A percentile compares a stretch with the other conserved stretches of the same genome.
These are phyloP conservation scores for Drosophila nasuta DNA, from an alignment of 1,140 invertebrate genomes.

Conservation along the genomic window DNA sequence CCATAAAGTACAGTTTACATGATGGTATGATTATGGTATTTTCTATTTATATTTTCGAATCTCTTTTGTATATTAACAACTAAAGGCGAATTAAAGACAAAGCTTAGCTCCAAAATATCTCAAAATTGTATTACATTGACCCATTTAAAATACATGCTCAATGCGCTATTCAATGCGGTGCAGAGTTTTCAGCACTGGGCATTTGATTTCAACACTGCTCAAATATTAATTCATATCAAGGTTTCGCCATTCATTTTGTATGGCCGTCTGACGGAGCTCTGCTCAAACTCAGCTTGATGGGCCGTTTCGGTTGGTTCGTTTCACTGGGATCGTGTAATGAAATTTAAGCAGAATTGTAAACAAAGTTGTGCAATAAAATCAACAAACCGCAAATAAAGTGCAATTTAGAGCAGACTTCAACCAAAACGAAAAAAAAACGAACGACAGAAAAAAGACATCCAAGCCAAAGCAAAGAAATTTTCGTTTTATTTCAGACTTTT, in stretches of 20 bases:
- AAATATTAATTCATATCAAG: constrained; percentile 84
- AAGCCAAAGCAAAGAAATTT: constrained; percentile 35
- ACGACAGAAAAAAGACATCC: neutral
- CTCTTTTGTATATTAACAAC: too few relatives aligned
- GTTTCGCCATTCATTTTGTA: constrained; percentile 76
- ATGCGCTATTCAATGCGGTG: neutral
- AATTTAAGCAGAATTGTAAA: constrained; percentile 77
- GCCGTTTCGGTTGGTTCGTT: constrained; percentile 47
- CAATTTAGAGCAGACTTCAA: constrained; percentile 54
- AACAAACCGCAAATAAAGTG: constrained; percentile 72
- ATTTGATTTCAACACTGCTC: constrained; percentile 56
- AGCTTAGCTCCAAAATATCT: too few relatives aligned
- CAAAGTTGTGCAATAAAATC: constrained; percentile 74
- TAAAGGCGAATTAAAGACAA: too few relatives aligned
- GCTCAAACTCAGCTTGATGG: constrained; percentile 11
- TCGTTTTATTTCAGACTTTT: constrained; percentile 39
- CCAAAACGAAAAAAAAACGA: constrained; percentile 11
- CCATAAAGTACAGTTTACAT: neutral
- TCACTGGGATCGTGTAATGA: constrained; percentile 72
- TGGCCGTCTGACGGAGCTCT: constrained; percentile 18
- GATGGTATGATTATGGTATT: too few relatives aligned
- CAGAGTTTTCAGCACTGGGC: constrained; percentile 56
- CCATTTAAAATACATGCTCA: constrained; percentile 7
- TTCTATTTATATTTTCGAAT: too few relatives aligned
- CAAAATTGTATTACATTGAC: constrained; percentile 20